phyloP scores from a whole-genome alignment of 2,888 invertebrate genomes.

The Coleophora flavipennella region DNA sequence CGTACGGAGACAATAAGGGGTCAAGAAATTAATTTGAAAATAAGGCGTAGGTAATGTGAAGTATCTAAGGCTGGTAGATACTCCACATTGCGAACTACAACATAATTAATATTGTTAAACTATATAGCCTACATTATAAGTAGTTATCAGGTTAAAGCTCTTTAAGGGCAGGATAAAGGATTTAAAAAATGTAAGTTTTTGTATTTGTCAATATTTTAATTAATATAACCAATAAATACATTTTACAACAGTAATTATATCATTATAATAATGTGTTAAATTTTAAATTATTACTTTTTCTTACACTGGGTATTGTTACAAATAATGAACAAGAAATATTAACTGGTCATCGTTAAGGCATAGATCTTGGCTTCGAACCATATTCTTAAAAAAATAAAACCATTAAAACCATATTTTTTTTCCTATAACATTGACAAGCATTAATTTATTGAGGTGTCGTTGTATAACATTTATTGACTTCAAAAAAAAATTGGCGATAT shows the following conservation, averaged over 20 bases:
- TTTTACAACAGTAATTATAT: constrained; percentile 60
- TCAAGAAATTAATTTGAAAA: background rate
- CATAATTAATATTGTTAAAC: no score
- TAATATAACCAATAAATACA: constrained; percentile 69
- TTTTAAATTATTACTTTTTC: constrained; percentile 30
- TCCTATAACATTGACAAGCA: background rate
- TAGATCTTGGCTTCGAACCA: constrained; percentile 20
- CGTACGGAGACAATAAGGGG: constrained; percentile 14
- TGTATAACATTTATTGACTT: no score
- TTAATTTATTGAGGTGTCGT: background rate
- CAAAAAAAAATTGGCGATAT: no score
- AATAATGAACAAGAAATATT: constrained; percentile 10
- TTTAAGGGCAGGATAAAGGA: background rate
- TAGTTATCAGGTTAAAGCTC: background rate
- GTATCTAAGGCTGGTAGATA: constrained; percentile 51
- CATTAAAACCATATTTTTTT: background rate
- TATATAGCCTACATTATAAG: no score
- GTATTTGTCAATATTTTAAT: constrained; percentile 35
- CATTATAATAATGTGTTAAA: constrained; percentile 43
- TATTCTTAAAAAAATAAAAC: background rate
- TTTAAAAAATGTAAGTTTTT: constrained; percentile 22
- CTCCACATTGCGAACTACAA: constrained; percentile 21
- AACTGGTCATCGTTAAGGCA: constrained; percentile 40
- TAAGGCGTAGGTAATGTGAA: constrained; percentile 24
- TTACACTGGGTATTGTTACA: constrained; percentile 29